These are phyloP conservation scores for Pterophyllum scalare DNA, from an alignment of 2,113 vertebrate genomes.

Conservation along the genomic window DNA sequence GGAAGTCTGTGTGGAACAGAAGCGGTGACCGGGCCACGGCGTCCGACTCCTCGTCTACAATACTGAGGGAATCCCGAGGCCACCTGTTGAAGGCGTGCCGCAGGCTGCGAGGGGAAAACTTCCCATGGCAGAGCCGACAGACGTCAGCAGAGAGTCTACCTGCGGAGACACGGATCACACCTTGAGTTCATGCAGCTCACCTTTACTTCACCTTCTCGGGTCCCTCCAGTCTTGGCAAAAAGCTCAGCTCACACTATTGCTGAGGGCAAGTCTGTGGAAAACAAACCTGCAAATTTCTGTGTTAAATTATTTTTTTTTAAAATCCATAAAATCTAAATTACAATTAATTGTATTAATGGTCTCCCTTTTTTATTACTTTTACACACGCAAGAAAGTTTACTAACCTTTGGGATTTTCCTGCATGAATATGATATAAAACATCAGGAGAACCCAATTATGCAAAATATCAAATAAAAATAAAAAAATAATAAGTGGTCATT, in stretches of 20 bases:
- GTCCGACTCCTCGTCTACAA: constrained; percentile 70
- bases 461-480: no score
- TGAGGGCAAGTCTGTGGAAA: neutral
- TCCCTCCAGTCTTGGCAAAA: neutral
- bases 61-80: constrained; percentile 71
- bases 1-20: constrained; percentile 90
- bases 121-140: constrained; percentile 95
- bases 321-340: neutral
- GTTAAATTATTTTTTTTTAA: no score
- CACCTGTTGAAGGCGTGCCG: constrained; percentile 86
- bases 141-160: constrained; percentile 81
- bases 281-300: neutral
- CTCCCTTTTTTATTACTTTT: no score
- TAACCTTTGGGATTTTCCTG: no score
- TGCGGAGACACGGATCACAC: constrained; percentile 32
- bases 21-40: constrained; percentile 69
- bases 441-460: no score
- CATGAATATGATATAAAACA: no score
- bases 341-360: no score
- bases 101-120: constrained; percentile 90
- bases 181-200: neutral
- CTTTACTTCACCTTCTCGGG: neutral
- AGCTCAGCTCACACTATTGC: neutral
- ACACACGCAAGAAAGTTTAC: no score
- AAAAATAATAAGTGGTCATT: no score